A percentile compares a stretch with the other conserved stretches of the same genome.
phyloP scores from a whole-genome alignment of 2,113 vertebrate species.

The Craseonycteris thonglongyai region DNA sequence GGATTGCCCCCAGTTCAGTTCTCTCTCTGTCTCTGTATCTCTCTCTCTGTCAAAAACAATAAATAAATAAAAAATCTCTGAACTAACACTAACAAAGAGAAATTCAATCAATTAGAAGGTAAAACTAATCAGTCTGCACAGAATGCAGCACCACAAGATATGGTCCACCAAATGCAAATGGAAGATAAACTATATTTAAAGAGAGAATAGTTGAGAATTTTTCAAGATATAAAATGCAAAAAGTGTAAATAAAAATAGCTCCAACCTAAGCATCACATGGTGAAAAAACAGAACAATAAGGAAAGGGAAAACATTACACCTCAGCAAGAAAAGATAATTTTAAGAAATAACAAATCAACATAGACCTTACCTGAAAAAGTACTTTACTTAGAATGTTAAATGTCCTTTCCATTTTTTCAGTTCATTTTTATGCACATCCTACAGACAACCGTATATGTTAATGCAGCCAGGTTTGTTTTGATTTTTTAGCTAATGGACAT shows the following conservation, averaged over 20 bases:
- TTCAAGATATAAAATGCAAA: slow-evolving; percentile 3
- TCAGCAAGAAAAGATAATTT: background rate
- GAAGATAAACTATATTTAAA: background rate
- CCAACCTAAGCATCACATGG: background rate
- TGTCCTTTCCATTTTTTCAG: background rate
- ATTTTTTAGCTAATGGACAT: background rate
- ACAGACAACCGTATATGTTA: background rate
- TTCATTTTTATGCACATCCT: background rate
- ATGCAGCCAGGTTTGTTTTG: background rate
- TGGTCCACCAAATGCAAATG: background rate
- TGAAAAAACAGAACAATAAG: background rate
- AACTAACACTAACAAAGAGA: background rate
- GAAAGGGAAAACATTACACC: background rate
- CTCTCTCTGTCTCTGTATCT: no score
- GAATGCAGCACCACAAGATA: background rate
- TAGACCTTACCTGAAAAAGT: background rate
- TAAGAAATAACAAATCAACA: background rate
- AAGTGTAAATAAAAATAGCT: background rate
- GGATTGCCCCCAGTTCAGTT: no score
- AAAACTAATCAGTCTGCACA: background rate
- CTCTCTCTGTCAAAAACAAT: no score
- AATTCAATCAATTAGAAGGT: background rate
- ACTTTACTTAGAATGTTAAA: background rate
- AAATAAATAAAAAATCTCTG: no score
- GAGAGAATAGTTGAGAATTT: background rate